phyloP scores from a whole-genome alignment of 2,113 vertebrate species.

The Datnioides undecimradiatus region DNA sequence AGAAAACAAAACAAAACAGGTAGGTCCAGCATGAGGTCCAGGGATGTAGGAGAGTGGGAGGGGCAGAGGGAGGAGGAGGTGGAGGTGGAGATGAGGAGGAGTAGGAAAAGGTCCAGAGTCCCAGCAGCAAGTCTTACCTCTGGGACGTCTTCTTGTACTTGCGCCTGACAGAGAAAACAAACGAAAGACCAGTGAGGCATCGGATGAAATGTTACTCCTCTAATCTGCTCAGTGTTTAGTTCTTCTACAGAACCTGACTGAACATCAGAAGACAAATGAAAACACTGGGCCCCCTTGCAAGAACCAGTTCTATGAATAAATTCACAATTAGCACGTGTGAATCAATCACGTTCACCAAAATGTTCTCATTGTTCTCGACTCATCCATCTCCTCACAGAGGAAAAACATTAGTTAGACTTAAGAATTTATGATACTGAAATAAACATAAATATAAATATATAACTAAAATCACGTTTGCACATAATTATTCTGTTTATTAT shows the following conservation, averaged over 20 bases:
- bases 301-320: neutral
- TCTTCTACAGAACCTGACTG: neutral
- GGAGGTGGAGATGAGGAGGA: neutral
- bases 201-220: neutral
- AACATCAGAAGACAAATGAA: neutral
- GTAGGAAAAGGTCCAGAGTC: slow-evolving; percentile 47
- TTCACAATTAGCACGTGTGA: neutral
- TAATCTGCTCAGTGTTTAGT: neutral
- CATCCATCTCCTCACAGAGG: neutral
- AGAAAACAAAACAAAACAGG: neutral
- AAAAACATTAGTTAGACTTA: neutral
- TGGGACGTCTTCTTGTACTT: slow-evolving; percentile 99
- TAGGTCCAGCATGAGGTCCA: slow-evolving; percentile 6
- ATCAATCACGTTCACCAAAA: neutral
- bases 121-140: slow-evolving; percentile 90
- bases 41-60: neutral
- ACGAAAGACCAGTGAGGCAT: slow-evolving; percentile 52
- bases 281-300: slow-evolving; percentile 26
- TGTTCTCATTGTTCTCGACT: neutral
- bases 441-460: neutral
- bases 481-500: neutral
- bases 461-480: neutral
- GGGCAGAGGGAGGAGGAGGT: neutral
- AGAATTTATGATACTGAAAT: neutral
- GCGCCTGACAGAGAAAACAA: slow-evolving; percentile 88